Conservation (phyloP, 2,797 vertebrate genomes). For the Rhinogobio ventralis region DNA sequence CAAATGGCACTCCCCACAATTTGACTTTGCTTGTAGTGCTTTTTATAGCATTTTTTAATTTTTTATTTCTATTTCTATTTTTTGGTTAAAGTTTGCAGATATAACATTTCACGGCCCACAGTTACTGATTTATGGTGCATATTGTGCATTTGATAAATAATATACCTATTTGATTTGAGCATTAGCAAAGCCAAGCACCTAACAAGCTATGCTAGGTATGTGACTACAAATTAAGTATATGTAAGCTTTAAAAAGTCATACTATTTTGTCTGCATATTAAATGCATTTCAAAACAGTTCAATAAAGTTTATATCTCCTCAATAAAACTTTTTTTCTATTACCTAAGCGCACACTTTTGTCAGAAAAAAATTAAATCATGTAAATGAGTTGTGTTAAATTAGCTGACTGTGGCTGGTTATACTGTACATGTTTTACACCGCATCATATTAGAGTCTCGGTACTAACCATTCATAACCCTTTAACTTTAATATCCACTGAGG, state of each 20-base stretch:
- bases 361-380: not conserved
- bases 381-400: not conserved
- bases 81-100: not conserved
- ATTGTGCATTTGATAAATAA: not conserved
- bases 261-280: not conserved
- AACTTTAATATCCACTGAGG: conserved; percentile 6
- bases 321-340: not conserved
- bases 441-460: not conserved
- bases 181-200: not conserved
- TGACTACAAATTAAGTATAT: not conserved
- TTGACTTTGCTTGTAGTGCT: not conserved
- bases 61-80: not conserved
- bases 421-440: conserved; percentile 4
- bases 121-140: not conserved
- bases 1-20: not conserved
- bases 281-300: not conserved
- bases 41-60: too few relatives aligned
- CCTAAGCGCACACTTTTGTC: not conserved
- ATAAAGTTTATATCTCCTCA: not conserved
- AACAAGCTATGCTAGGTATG: not conserved
- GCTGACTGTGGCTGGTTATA: not conserved
- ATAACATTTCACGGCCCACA: not conserved
- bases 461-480: not conserved
- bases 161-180: not conserved
- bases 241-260: not conserved